A percentile compares a stretch with the other conserved stretches of the same genome.
Evolutionary conservation across 2,888 invertebrate species (phyloP).

Genomic region (Pollenia griseotomentosa): DNA sequence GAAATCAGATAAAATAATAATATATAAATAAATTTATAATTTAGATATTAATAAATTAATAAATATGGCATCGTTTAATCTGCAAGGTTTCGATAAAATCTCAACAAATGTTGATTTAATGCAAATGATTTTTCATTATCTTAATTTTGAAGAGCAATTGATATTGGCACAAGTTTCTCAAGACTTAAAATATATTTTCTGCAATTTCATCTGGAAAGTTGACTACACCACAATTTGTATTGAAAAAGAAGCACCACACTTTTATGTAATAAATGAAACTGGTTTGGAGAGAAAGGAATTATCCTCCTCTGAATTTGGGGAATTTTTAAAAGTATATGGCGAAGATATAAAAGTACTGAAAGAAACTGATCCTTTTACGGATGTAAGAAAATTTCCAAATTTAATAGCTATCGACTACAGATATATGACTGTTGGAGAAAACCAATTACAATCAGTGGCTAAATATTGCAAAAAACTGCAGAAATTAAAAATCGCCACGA

Average conservation of each 20-base stretch:
- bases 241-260: neutral
- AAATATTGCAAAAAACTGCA: constrained; percentile 1
- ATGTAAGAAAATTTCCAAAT: neutral
- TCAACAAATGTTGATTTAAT: constrained; percentile 7
- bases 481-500: neutral
- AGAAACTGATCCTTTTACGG: neutral
- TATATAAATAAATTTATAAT: too few relatives aligned
- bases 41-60: too few relatives aligned
- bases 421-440: neutral
- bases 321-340: constrained; percentile 26
- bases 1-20: too few relatives aligned
- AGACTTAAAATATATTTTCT: constrained; percentile 11
- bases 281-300: neutral
- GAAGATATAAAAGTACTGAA: neutral
- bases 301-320: neutral
- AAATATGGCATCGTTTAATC: too few relatives aligned
- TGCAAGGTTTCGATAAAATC: constrained; percentile 13
- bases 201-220: neutral
- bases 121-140: constrained; percentile 6
- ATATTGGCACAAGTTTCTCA: constrained; percentile 16
- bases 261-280: neutral
- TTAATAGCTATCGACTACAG: neutral
- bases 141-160: constrained; percentile 19
- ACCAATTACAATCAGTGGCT: constrained; percentile 1
- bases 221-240: too few relatives aligned